These are phyloP conservation scores for Xerus rutilus DNA, from an alignment of 2,797 vertebrate genomes.

Conservation along the genomic window DNA sequence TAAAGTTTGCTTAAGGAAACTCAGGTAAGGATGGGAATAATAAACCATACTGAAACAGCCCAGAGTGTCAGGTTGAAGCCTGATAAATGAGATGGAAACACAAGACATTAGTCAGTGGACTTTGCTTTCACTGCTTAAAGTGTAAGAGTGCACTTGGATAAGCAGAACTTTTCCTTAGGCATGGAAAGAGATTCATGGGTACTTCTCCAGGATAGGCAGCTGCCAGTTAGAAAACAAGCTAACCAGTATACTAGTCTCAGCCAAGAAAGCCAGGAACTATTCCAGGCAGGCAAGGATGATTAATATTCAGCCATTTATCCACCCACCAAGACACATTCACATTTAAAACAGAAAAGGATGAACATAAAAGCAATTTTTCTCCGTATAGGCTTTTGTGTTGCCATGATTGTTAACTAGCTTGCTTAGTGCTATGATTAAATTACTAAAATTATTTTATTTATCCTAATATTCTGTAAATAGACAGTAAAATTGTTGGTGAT, in stretches of 20 bases:
- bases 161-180: conserved; percentile 54
- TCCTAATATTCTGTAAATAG: conserved; percentile 10
- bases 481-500: conserved; percentile 44
- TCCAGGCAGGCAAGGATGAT: conserved; percentile 60
- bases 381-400: conserved; percentile 63
- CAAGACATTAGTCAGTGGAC: neutral
- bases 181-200: conserved; percentile 28
- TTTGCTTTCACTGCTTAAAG: conserved; percentile 56
- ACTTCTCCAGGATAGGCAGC: conserved; percentile 1
- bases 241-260: conserved; percentile 58
- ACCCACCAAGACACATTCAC: conserved; percentile 52
- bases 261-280: conserved; percentile 69
- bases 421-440: conserved; percentile 76
- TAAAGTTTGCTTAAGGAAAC: conserved; percentile 3
- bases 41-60: conserved; percentile 15
- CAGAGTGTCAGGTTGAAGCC: neutral
- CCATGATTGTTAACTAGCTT: conserved; percentile 71
- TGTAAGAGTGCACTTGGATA: conserved; percentile 54
- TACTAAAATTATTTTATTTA: conserved; percentile 57
- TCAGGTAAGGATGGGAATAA: conserved; percentile 44
- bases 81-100: conserved; percentile 67
- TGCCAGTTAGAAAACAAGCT: conserved; percentile 69
- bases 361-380: conserved; percentile 76
- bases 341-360: conserved; percentile 78
- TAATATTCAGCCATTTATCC: conserved; percentile 77